Evolutionary conservation across 2,113 vertebrate species (phyloP).

Genomic region (Coregonus clupeaformis): DNA sequence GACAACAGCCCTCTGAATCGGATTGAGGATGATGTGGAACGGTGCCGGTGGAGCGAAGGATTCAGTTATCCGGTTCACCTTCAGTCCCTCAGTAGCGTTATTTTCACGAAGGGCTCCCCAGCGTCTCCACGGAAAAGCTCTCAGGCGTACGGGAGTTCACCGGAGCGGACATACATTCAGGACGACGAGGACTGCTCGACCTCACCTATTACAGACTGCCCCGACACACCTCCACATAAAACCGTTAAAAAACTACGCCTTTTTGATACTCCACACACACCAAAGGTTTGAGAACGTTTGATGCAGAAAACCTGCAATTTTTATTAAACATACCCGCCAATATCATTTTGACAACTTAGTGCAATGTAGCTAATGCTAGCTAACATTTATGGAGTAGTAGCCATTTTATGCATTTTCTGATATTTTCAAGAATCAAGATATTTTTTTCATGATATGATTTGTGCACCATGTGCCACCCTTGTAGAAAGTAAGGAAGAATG

Average conservation of each 20-base stretch:
- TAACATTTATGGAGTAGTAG: no score
- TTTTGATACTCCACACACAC: conserved; percentile 94
- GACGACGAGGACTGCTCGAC: conserved; percentile 66
- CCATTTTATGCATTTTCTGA: no score
- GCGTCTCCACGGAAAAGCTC: conserved; percentile 75
- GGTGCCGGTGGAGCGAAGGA: conserved; percentile 80
- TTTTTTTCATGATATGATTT: no score
- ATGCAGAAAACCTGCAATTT: no score
- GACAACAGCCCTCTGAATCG: conserved; percentile 64
- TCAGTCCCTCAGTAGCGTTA: conserved; percentile 67
- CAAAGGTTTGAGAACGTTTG: conserved; percentile 79
- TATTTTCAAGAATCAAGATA: no score
- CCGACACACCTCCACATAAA: conserved; percentile 93
- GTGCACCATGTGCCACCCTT: no score
- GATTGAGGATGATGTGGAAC: conserved; percentile 76
- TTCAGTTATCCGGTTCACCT: conserved; percentile 82
- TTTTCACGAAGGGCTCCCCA: conserved; percentile 73
- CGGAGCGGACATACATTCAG: conserved; percentile 47
- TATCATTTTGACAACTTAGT: no score
- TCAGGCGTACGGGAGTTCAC: conserved; percentile 60
- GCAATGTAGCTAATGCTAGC: no score
- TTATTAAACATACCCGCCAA: no score
- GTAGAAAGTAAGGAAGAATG: no score
- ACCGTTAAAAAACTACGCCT: conserved; percentile 92
- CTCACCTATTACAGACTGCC: conserved; percentile 80